phyloP scores from a whole-genome alignment of 2,888 invertebrate species.

The Athalia circularis region DNA sequence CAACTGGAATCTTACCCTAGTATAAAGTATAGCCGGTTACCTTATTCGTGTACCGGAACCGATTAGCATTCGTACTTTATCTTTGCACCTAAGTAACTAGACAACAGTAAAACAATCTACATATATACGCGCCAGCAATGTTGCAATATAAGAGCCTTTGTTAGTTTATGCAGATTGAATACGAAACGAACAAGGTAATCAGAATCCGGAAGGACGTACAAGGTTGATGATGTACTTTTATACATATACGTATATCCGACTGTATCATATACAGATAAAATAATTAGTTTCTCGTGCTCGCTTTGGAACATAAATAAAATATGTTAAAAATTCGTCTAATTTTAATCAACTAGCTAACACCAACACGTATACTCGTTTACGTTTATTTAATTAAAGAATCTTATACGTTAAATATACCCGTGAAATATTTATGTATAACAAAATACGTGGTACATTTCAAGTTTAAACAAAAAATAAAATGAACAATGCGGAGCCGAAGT shows the following conservation, averaged over 20 bases:
- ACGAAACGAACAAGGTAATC: constrained; percentile 3
- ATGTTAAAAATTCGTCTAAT: background rate
- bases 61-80: constrained; percentile 20
- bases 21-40: constrained; percentile 5
- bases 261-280: background rate
- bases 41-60: constrained; percentile 45
- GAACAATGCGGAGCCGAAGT: too few relatives aligned
- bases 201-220: constrained; percentile 14
- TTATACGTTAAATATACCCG: too few relatives aligned
- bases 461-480: too few relatives aligned
- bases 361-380: background rate
- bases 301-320: too few relatives aligned
- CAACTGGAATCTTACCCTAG: constrained; percentile 1
- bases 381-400: background rate
- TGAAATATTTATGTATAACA: too few relatives aligned
- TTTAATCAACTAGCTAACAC: background rate
- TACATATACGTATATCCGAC: background rate
- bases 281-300: background rate
- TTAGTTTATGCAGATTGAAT: background rate
- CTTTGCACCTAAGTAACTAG: constrained; percentile 10
- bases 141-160: constrained; percentile 16
- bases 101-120: too few relatives aligned
- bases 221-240: background rate
- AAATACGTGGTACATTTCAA: too few relatives aligned
- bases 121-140: background rate